Percentiles rank a stretch among this genome's conserved stretches.
Conservation (phyloP, 1,140 invertebrate genomes). For the Chionoecetes opilio region DNA sequence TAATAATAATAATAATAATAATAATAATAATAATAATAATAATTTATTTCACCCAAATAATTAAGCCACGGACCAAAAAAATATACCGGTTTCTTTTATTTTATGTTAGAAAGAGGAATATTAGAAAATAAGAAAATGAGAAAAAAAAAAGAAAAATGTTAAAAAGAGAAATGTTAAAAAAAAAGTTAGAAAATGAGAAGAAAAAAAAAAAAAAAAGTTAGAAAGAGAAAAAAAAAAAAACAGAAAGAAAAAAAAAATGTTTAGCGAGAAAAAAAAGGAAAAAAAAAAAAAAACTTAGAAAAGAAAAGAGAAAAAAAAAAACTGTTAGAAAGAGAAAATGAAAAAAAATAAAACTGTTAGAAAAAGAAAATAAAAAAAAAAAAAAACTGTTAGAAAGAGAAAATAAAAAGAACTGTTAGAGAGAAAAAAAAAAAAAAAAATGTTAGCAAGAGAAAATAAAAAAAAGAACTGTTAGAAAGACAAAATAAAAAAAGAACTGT, state of each 20-base stretch:
- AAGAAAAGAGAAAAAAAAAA: background rate
- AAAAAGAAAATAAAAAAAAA: no score
- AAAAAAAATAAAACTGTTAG: no score
- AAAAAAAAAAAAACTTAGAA: background rate
- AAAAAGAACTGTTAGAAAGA: no score
- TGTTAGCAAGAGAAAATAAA: no score
- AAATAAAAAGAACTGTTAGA: no score
- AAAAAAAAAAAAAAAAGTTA: background rate
- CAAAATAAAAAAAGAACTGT: no score
- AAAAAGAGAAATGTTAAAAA: background rate
- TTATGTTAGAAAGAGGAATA: background rate
- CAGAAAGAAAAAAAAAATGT: background rate
- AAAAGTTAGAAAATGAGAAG: background rate
- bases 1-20: background rate
- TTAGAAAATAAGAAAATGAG: background rate
- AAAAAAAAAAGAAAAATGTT: background rate
- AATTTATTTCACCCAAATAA: no score
- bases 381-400: no score
- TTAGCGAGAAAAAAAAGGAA: background rate
- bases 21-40: slow-evolving; percentile 22
- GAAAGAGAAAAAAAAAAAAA: background rate
- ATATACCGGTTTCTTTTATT: no score
- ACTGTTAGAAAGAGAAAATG: background rate
- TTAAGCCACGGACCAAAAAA: no score
- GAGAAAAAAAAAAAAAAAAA: no score